Evolutionary conservation across 2,888 invertebrate species (phyloP).

Genomic region (Octodonta nipae): DNA sequence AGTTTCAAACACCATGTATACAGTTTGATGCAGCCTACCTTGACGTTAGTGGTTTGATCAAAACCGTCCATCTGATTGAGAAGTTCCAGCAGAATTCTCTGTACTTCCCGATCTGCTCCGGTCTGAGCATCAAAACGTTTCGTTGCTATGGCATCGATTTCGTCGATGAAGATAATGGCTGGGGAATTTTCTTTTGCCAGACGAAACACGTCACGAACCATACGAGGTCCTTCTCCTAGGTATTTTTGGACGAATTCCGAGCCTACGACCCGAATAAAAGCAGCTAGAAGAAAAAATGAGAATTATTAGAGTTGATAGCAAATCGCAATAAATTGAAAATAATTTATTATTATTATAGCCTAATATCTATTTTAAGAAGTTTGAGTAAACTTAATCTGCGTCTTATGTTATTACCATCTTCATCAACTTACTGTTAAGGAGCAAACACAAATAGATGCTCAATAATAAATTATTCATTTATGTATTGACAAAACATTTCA

Average conservation of each 20-base stretch:
- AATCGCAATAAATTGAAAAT: too few relatives aligned
- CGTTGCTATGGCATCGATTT: constrained; percentile 98
- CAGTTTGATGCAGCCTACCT: constrained; percentile 47
- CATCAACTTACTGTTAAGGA: too few relatives aligned
- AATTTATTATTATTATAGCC: too few relatives aligned
- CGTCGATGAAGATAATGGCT: constrained; percentile 98
- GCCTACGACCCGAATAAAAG: constrained; percentile 96
- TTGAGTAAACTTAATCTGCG: too few relatives aligned
- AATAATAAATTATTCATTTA: too few relatives aligned
- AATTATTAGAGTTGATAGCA: too few relatives aligned
- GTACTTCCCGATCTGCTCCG: constrained; percentile 95
- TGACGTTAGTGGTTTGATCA: constrained; percentile 99
- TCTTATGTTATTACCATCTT: too few relatives aligned
- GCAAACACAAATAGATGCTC: too few relatives aligned
- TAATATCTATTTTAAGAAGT: too few relatives aligned
- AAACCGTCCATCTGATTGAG: constrained; percentile 99
- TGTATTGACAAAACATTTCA: too few relatives aligned
- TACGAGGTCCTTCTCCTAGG: constrained; percentile 94
- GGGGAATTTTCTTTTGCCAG: constrained; percentile 98
- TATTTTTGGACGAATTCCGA: constrained; percentile 99
- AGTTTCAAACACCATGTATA: neutral
- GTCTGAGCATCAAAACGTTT: constrained; percentile 97
- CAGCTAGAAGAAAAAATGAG: too few relatives aligned
- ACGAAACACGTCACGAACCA: constrained; percentile 98
- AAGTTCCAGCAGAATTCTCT: constrained; percentile 89